Evolutionary conservation across 2,888 invertebrate genomes (phyloP).

Genomic region (Camponotus fellah): DNA sequence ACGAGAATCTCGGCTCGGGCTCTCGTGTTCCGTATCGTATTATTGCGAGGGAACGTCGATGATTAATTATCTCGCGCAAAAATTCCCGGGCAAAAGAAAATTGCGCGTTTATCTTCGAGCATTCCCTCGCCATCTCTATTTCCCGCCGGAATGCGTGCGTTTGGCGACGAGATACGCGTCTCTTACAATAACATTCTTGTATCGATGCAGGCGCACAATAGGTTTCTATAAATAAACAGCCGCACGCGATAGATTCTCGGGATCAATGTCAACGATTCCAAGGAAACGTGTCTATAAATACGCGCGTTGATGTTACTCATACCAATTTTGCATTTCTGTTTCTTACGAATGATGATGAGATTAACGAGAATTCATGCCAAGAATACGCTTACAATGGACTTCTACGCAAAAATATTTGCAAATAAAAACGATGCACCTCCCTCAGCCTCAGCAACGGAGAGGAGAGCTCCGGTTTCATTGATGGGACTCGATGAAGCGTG

Average conservation of each 20-base stretch:
- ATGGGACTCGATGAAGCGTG: slow-evolving; percentile 37
- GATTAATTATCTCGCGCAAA: slow-evolving; percentile 5
- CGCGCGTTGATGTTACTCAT: slow-evolving; percentile 8
- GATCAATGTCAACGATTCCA: slow-evolving; percentile 72
- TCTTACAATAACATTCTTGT: slow-evolving; percentile 45
- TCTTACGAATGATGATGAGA: not conserved
- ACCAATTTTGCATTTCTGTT: not conserved
- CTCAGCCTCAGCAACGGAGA: not conserved
- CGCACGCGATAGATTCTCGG: slow-evolving; percentile 63
- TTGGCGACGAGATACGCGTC: slow-evolving; percentile 17
- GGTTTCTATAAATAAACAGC: slow-evolving; percentile 67
- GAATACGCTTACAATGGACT: not conserved
- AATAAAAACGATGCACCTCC: slow-evolving; percentile 9
- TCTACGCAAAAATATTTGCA: not conserved
- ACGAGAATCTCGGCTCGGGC: slow-evolving; percentile 37
- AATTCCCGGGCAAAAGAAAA: not conserved
- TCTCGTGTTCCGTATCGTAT: not conserved
- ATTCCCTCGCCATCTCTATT: not conserved
- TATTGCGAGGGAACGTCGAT: not conserved
- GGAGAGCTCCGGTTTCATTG: slow-evolving; percentile 34
- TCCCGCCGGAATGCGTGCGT: not conserved
- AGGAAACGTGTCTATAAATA: slow-evolving; percentile 67
- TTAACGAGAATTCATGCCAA: not conserved
- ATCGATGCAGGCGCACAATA: slow-evolving; percentile 64
- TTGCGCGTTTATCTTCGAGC: not conserved